Evolutionary conservation across 2,888 invertebrate species (phyloP).

Genomic region (Lottia gigantea): DNA sequence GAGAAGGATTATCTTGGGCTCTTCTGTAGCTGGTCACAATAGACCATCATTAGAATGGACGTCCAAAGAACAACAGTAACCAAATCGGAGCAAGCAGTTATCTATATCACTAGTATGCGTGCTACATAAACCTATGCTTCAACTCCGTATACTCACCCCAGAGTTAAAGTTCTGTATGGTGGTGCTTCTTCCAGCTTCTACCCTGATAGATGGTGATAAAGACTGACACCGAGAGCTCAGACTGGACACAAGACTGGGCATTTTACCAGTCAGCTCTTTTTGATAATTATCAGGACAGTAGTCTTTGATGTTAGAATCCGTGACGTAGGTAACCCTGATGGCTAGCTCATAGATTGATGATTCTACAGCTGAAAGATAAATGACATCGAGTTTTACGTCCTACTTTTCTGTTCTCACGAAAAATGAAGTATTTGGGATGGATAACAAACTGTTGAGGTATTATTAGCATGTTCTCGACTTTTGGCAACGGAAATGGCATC

Average conservation of each 20-base stretch:
- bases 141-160: background rate
- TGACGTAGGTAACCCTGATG: constrained; percentile 24
- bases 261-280: constrained; percentile 16
- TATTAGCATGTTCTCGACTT: no score
- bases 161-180: background rate
- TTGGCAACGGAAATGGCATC: no score
- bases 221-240: constrained; percentile 24
- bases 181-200: background rate
- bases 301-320: background rate
- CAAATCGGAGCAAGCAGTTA: no score
- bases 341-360: constrained; percentile 22
- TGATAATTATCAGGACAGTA: constrained; percentile 16
- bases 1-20: no score
- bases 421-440: no score
- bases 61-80: no score
- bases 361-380: constrained; percentile 17
- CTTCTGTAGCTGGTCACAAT: no score
- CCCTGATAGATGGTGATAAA: background rate
- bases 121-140: no score
- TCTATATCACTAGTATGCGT: no score
- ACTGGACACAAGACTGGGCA: constrained; percentile 17
- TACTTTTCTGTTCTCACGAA: no score
- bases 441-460: no score
- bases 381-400: background rate
- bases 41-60: no score